Percentiles rank a stretch among this genome's conserved stretches.
Evolutionary conservation across 2,113 vertebrate genomes (phyloP).

Genomic region (Cebidichthys violaceus): DNA sequence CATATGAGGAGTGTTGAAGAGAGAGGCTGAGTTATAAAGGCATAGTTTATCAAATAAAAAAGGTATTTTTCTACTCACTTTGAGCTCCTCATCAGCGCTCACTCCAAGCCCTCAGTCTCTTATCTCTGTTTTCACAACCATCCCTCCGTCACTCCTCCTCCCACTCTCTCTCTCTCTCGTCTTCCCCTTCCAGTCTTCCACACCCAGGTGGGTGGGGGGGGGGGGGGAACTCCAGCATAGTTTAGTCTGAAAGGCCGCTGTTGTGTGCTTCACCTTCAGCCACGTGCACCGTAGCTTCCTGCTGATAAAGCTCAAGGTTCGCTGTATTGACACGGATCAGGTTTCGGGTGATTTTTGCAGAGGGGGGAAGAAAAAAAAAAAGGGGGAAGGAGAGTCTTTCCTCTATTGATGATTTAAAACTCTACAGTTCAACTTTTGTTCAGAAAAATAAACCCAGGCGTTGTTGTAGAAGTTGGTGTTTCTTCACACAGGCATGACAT

Average conservation of each 20-base stretch:
- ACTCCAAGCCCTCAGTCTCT: slow-evolving; percentile 17
- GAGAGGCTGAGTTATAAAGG: background rate
- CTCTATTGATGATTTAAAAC: background rate
- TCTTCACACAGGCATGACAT: background rate
- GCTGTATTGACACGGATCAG: background rate
- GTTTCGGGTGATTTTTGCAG: slow-evolving; percentile 7
- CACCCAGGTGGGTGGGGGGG: too few species aligned
- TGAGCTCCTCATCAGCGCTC: slow-evolving; percentile 17
- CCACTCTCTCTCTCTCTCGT: background rate
- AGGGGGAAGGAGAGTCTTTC: background rate
- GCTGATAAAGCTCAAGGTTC: slow-evolving; percentile 29
- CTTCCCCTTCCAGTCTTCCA: slow-evolving; percentile 5
- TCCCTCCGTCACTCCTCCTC: slow-evolving; percentile 27
- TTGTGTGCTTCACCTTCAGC: slow-evolving; percentile 28
- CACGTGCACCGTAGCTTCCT: slow-evolving; percentile 26
- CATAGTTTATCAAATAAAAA: background rate
- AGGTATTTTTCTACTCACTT: slow-evolving; percentile 57
- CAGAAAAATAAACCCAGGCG: background rate
- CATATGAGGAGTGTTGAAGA: background rate
- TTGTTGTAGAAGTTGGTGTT: slow-evolving; percentile 7
- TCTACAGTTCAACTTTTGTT: slow-evolving; percentile 2
- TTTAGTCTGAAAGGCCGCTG: slow-evolving; percentile 1
- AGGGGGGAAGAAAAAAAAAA: background rate
- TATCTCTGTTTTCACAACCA: slow-evolving; percentile 25
- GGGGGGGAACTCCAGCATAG: slow-evolving; percentile 39